Evolutionary conservation across 2,113 vertebrate species (phyloP).

Genomic region (Poeciliopsis turrubarensis): DNA sequence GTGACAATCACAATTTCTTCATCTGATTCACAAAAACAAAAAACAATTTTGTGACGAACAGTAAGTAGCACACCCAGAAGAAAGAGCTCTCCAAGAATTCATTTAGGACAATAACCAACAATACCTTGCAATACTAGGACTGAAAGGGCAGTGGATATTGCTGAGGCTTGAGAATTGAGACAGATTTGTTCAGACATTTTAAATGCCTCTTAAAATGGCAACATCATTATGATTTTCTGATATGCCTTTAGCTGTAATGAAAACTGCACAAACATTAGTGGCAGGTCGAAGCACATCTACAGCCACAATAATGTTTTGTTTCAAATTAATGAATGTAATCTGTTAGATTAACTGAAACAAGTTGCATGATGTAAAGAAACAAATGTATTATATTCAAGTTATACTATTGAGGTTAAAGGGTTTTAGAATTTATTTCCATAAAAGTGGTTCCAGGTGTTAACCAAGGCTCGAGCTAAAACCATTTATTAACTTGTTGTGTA

Average conservation of each 20-base stretch:
- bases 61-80: not conserved
- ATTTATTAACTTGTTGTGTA: not conserved
- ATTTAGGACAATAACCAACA: not conserved
- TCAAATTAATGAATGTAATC: conserved; percentile 25
- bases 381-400: not conserved
- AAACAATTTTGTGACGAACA: no score
- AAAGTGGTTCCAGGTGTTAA: not conserved
- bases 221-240: not conserved
- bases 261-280: conserved; percentile 4
- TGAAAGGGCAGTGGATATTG: not conserved
- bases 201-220: not conserved
- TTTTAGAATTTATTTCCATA: not conserved
- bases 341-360: conserved; percentile 20
- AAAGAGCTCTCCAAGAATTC: not conserved
- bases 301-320: conserved; percentile 8
- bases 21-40: not conserved
- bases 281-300: conserved; percentile 26
- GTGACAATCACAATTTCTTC: not conserved
- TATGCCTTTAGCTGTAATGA: not conserved
- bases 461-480: not conserved
- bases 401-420: conserved; percentile 18
- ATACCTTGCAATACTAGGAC: not conserved
- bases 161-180: not conserved
- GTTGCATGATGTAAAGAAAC: conserved; percentile 41
- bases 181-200: not conserved